Evolutionary conservation across 2,113 vertebrate species (phyloP), one percentile per base, ranked within the genome.

Genomic region (Rhodinocichla rosea): DNA sequence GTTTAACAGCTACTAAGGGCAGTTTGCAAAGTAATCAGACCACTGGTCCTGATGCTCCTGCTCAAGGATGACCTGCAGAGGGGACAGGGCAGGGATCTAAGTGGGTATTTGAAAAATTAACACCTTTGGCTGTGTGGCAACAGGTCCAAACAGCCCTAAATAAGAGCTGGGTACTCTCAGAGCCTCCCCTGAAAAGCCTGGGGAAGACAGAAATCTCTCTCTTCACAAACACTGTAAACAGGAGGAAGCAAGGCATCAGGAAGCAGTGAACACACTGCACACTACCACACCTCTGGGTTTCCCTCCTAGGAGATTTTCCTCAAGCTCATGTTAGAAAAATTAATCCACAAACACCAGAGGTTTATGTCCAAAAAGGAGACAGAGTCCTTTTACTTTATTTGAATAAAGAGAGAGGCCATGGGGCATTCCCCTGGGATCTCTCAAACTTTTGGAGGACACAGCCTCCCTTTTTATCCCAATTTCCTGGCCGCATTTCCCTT

Each of bases 201-300:
- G 15, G 11, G 17, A 22, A 69, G n/a, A 21, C 13, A 80, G 30
- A 80, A 76, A 62, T 10, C 13, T 15, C 6, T 30, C 18, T 11
- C 4, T 62, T 81, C 45, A 17, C 64, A 52, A 45, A 9, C 14
- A 1, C 22, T 39, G 9, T 6, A 17, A 45, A 7, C 15, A 28
- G 50, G 56, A 19, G 5, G 18, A 56, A 62, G 21, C 22, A 50
- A 26, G 15, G 4, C 40, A 22, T 50, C 33, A 10, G 33, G 57
- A 76, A 69, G n/a, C n/a, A 27, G 35, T 0, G 0, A 79, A 18
- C 11, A 22, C 3, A 0, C 9, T 42, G 63, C n/a, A 13, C 5
- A 3, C 24, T 6, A 15, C 7, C 47, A 9, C 13, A 37, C 9
- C 13, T 32, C 37, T 14, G n/a, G 12, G 33, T 6, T 2, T 4